These are phyloP conservation scores for Julus scandinavius DNA, from an alignment of 2,888 invertebrate species.

Conservation along the genomic window DNA sequence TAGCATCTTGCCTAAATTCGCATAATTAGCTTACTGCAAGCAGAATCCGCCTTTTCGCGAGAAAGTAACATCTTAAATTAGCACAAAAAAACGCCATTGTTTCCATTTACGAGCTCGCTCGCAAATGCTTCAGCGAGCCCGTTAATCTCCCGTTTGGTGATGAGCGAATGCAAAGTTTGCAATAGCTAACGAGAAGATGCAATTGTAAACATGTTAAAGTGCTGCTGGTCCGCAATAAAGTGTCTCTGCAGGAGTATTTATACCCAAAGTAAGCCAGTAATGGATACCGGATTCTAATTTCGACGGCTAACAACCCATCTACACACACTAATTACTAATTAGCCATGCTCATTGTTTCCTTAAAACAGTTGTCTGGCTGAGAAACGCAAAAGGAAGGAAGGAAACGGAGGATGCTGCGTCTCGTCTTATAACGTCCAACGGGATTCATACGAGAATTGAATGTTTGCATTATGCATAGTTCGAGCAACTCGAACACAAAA, in stretches of 20 bases:
- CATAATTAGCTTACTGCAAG: neutral
- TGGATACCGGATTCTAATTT: conserved; percentile 2
- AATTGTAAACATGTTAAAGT: neutral
- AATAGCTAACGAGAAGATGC: neutral
- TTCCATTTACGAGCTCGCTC: neutral
- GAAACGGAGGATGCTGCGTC: neutral
- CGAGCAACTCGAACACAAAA: neutral
- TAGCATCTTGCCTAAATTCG: neutral
- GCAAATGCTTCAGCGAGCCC: conserved; percentile 1
- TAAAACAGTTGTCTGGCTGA: neutral
- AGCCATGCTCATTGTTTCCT: conserved; percentile 3
- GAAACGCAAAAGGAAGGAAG: conserved; percentile 10
- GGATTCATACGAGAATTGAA: neutral
- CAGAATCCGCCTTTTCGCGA: neutral
- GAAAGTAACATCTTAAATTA: too few species aligned
- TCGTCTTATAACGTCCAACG: neutral
- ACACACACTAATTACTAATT: conserved; percentile 2
- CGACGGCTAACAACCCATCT: neutral
- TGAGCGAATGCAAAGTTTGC: neutral
- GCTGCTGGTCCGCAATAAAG: neutral
- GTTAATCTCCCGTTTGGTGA: conserved; percentile 1
- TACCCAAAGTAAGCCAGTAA: conserved; percentile 1
- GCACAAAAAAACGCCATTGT: neutral
- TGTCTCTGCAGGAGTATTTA: conserved; percentile 10
- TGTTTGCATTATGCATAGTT: conserved; percentile 1